Percentiles rank a stretch among this genome's conserved stretches.
Conservation (phyloP, 2,888 invertebrate genomes). For the Clepsis dumicolana region DNA sequence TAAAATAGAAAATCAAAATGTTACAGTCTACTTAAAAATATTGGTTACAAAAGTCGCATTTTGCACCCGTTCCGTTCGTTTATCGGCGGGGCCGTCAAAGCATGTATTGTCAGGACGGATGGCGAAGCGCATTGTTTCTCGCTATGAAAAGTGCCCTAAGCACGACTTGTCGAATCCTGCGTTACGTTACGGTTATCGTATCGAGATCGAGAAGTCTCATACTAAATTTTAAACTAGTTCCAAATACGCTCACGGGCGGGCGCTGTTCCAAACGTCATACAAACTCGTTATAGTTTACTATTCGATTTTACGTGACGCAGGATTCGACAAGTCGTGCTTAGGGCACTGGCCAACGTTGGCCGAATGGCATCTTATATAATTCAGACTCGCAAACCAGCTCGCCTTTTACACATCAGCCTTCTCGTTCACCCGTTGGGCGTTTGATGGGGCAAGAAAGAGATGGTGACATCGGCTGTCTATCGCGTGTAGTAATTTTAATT, state of each 20-base stretch:
- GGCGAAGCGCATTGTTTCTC: conserved; percentile 16
- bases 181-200: too few species aligned
- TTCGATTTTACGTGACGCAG: too few species aligned
- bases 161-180: too few species aligned
- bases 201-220: too few species aligned
- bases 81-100: conserved; percentile 18
- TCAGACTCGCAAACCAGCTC: conserved; percentile 22
- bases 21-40: neutral
- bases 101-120: conserved; percentile 12
- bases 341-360: neutral
- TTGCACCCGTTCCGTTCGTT: conserved; percentile 5
- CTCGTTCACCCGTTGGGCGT: conserved; percentile 16
- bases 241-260: too few species aligned
- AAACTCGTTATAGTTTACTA: too few species aligned
- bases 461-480: conserved; percentile 21
- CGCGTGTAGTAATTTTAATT: conserved; percentile 43
- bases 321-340: neutral
- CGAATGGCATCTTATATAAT: conserved; percentile 35
- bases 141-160: too few species aligned
- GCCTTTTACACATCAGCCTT: conserved; percentile 13
- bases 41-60: conserved; percentile 12
- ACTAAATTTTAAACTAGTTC: too few species aligned
- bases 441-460: conserved; percentile 9
- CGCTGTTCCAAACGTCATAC: too few species aligned
- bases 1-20: neutral